Percentiles rank a stretch among this genome's conserved stretches.
Conservation (phyloP, 2,113 vertebrate species). For the Callaeas wilsoni region DNA sequence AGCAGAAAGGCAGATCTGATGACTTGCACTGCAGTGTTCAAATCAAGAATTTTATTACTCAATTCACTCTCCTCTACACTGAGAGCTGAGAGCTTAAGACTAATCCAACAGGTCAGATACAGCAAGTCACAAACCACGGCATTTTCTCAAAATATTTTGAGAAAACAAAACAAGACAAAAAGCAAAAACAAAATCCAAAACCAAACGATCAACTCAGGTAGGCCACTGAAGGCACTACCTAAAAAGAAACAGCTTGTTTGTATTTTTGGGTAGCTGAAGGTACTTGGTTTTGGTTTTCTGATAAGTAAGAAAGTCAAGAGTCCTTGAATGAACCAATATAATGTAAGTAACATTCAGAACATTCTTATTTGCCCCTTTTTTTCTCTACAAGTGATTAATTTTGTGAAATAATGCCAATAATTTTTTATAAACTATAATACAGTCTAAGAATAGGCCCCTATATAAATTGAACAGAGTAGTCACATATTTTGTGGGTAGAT, state of each 20-base stretch:
- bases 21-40: not conserved
- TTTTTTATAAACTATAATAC: constrained; percentile 33
- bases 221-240: not conserved
- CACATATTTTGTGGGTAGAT: constrained; percentile 56
- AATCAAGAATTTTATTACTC: constrained; percentile 15
- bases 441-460: constrained; percentile 29
- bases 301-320: not conserved
- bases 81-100: not conserved
- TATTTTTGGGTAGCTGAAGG: not conserved
- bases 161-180: not conserved
- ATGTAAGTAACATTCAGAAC: constrained; percentile 27
- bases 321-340: not conserved
- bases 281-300: not conserved
- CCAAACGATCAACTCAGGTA: not conserved
- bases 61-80: not conserved
- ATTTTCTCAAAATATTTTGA: not conserved
- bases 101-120: not conserved
- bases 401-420: not conserved
- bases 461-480: constrained; percentile 47
- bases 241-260: not conserved
- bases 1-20: not conserved
- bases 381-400: constrained; percentile 7
- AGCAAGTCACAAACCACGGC: not conserved
- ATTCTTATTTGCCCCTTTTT: not conserved
- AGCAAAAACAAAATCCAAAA: not conserved